Evolutionary conservation across 2,888 invertebrate genomes (phyloP), one percentile per base, ranked within the genome.

Genomic region (Lymantria dispar): DNA sequence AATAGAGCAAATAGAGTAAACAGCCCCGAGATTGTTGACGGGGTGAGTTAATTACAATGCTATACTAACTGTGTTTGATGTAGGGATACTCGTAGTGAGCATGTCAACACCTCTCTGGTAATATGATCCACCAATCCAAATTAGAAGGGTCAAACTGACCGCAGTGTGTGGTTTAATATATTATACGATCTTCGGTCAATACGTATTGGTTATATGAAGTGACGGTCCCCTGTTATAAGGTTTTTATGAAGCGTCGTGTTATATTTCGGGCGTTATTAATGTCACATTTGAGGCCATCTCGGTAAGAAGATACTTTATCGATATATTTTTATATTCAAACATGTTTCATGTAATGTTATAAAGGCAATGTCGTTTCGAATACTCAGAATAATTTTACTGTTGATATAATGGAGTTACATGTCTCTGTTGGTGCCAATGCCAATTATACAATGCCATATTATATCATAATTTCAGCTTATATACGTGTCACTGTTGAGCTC

Each of bases 101-200:
- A 72, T 74, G 82, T 85, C 82, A 83, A 86, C 83, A 83, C 81
- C 79, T 85, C 77, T 74, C 63, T 67, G 66, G 83, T 81, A 84
- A 87, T 81, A 76, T 76, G 85, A 87, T 84, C 76, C 68, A 69
- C 71, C 75, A 76, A 79, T 80, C 74, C 76, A 78, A 78, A 79
- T 80, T 74, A 72, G 76, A 76, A 78, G 79, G 82, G 80, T 75
- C 74, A 74, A 70, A 64, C 70, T 75, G 80, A 81, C 83, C 85
- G 78, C 81, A 70, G 70, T 64, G 64, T 78, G 83, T 62, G 83
- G 85, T 81, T 72, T 68, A 69, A 73, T 70, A 58, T 52, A 59
- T 38, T 33, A 33, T 33, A 33, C 60, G 62, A 62, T 64, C 64
- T 61, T 62, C 56, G 55, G 61, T 60, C 53, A 60, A 62, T 57